Percentiles rank a stretch among this genome's conserved stretches.
phyloP scores from a whole-genome alignment of 2,888 invertebrate species.

The Allophyes oxyacanthae region DNA sequence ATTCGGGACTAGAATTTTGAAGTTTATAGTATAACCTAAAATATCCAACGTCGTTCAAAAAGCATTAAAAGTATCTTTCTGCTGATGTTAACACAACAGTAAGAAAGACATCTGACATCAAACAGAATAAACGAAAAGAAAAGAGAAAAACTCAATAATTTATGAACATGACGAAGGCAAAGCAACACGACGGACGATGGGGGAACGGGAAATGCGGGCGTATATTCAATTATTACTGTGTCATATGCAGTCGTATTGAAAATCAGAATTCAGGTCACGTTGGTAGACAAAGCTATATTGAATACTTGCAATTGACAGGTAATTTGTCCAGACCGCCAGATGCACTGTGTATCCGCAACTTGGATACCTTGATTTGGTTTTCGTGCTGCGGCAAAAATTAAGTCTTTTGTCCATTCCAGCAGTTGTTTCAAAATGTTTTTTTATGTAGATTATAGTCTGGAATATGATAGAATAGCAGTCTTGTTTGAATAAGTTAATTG shows the following conservation, averaged over 20 bases:
- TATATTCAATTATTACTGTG: constrained; percentile 44
- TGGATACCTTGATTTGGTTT: constrained; percentile 1
- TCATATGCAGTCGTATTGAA: constrained; percentile 36
- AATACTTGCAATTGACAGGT: constrained; percentile 57
- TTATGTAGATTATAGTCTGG: not conserved
- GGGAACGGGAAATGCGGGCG: constrained; percentile 10
- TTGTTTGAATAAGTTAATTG: constrained; percentile 32
- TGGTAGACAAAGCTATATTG: constrained; percentile 36
- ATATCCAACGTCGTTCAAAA: too few relatives aligned
- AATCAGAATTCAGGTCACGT: constrained; percentile 42
- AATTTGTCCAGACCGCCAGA: constrained; percentile 39
- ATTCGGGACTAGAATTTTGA: too few relatives aligned
- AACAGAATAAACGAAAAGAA: constrained; percentile 16
- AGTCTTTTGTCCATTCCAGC: constrained; percentile 15
- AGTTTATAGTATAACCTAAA: too few relatives aligned
- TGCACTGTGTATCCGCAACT: constrained; percentile 20
- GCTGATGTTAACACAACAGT: too few relatives aligned
- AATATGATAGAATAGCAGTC: constrained; percentile 18
- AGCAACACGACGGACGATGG: not conserved
- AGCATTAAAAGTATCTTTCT: too few relatives aligned
- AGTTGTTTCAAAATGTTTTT: not conserved
- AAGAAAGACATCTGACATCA: constrained; percentile 1
- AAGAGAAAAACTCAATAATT: constrained; percentile 9
- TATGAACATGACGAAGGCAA: constrained; percentile 1
- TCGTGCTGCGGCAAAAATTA: constrained; percentile 26